Conservation (phyloP, 2,113 vertebrate species). For the Maccullochella peelii region DNA sequence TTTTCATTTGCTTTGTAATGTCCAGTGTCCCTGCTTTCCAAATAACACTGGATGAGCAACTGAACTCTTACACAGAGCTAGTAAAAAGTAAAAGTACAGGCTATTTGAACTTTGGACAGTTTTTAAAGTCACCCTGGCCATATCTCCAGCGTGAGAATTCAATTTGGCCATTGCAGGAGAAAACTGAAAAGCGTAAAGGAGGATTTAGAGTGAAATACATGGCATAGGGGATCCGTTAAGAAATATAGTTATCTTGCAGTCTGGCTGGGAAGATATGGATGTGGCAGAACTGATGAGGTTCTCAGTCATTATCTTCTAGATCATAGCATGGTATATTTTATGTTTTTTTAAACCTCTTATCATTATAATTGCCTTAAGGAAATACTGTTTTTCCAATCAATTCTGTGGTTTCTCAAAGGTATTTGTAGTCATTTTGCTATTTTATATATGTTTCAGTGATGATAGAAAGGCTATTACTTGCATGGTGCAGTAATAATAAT, state of each 20-base stretch:
- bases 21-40: not conserved
- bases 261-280: constrained; percentile 76
- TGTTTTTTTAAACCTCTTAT: constrained; percentile 51
- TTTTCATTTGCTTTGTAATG: constrained; percentile 10
- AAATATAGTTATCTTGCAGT: constrained; percentile 73
- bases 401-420: constrained; percentile 20
- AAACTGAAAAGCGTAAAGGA: constrained; percentile 72
- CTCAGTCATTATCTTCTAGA: constrained; percentile 71
- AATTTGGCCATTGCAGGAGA: constrained; percentile 70
- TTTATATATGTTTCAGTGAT: not conserved
- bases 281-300: constrained; percentile 75
- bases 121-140: constrained; percentile 76
- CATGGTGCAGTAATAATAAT: not conserved
- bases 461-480: not conserved
- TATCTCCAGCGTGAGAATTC: constrained; percentile 74
- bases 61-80: not conserved
- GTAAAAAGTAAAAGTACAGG: constrained; percentile 29
- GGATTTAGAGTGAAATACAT: constrained; percentile 75
- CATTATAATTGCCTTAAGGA: constrained; percentile 54
- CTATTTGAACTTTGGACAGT: constrained; percentile 57
- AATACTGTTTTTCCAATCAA: constrained; percentile 29
- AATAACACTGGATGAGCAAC: constrained; percentile 9
- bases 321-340: constrained; percentile 61
- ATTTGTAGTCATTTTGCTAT: constrained; percentile 43
- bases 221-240: constrained; percentile 60